These are phyloP conservation scores for Hemiscyllium ocellatum DNA, from an alignment of 2,113 vertebrate species.

Conservation along the genomic window DNA sequence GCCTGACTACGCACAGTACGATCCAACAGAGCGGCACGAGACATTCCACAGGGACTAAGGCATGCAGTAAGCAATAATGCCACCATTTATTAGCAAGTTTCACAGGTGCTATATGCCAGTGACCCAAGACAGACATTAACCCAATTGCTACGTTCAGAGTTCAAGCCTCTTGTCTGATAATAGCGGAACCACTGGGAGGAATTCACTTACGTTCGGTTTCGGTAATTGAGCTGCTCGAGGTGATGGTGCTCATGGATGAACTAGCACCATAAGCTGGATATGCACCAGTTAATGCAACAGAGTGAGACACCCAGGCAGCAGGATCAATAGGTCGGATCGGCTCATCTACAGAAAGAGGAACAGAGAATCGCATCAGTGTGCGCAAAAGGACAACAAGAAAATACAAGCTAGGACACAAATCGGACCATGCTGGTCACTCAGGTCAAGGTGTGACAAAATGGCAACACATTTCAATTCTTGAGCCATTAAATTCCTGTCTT, in stretches of 20 bases:
- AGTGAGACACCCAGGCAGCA: slow-evolving; percentile 76
- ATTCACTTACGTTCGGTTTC: slow-evolving; percentile 63
- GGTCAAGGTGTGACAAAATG: not conserved
- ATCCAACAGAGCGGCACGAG: not conserved
- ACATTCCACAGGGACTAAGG: not conserved
- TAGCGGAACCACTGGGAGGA: not conserved
- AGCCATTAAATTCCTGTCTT: not conserved
- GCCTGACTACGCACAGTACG: not conserved
- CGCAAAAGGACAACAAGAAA: not conserved
- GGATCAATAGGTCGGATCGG: slow-evolving; percentile 83
- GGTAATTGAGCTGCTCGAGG: slow-evolving; percentile 72
- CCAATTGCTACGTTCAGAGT: not conserved
- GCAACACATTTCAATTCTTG: not conserved
- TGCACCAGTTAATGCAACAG: slow-evolving; percentile 70
- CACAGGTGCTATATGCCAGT: too few relatives aligned
- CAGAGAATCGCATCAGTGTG: not conserved
- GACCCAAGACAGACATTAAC: not conserved
- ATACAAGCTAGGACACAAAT: not conserved
- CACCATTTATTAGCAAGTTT: not conserved
- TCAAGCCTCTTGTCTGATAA: not conserved
- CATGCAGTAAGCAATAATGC: not conserved
- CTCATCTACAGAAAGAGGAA: slow-evolving; percentile 59
- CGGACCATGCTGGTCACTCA: not conserved
- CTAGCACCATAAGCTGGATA: slow-evolving; percentile 74
- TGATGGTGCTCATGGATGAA: slow-evolving; percentile 74